Base-by-base conservation (phyloP, 1,140 invertebrate species). In the Magallana angulata region DNA sequence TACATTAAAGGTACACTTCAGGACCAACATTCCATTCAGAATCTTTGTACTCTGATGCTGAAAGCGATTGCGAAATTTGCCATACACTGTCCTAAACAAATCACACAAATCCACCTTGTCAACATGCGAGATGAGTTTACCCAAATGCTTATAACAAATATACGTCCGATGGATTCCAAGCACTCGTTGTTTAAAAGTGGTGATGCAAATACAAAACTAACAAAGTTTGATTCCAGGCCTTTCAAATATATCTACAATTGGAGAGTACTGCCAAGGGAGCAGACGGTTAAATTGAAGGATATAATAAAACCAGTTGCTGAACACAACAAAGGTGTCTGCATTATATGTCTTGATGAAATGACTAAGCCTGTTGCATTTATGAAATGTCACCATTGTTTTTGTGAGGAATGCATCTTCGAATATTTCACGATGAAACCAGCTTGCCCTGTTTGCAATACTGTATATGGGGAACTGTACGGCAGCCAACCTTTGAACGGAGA, bases 361-460 rank as follows among this genome's bases (percentile, higher is more conserved):
- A 60, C 36, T 1, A 68, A 87, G 9, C 87, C 90, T 18, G 89
- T 90, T n/a, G 86, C 68, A 30, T 82, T 92, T 5, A 60, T 14
- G 4, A 48, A 56, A 57, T 92, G 92, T 87, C 85, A 85, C 11
- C 92, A 92, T 82, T 24, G 56, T 11, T 90, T 92, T 56, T 92
- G 92, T 85, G 18, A 56, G 11, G 30, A 59, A 16, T 92, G 92
- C 64, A 89, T 90, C 56, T 68, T 88, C 16, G 58, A 84, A 62
- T 88, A 89, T 6, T 89, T 85, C 48, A 48, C 57, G 36, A 48
- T 18, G n/a, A 90, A 90, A 62, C 91, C 90, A 7, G 62, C 84
- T 7, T 93, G 93, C 86, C 93, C 93, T 14, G 86, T 90, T 24
- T 93, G 93, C 89, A 86, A 86, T n/a, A 89, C 60, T 7, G 68